phyloP scores from a whole-genome alignment of 2,797 vertebrate genomes.

The Arrhamphus sclerolepis region DNA sequence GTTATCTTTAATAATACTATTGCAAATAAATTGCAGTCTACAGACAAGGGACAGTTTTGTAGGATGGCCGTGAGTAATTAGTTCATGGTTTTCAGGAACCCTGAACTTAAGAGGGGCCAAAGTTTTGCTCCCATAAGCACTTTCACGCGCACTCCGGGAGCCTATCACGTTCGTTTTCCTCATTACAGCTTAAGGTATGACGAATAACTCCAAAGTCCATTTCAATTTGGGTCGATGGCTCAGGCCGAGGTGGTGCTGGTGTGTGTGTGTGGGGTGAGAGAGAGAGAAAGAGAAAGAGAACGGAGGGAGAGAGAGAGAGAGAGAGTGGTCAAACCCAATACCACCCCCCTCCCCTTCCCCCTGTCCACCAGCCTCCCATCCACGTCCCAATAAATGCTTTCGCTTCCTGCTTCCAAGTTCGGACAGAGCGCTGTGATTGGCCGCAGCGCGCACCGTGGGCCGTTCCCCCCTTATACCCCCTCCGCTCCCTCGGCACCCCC shows the following conservation, averaged over 20 bases:
- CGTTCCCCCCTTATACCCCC: constrained; percentile 46
- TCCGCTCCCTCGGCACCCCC: too few species aligned
- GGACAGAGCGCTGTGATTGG: constrained; percentile 77
- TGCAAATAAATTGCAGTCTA: not conserved
- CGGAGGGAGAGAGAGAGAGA: not conserved
- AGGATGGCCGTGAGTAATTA: constrained; percentile 19
- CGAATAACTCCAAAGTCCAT: constrained; percentile 72
- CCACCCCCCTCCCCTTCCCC: not conserved
- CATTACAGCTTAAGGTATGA: constrained; percentile 49
- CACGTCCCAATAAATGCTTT: constrained; percentile 71
- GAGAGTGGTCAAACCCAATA: constrained; percentile 60
- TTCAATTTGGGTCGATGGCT: constrained; percentile 68
- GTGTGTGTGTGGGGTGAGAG: too few species aligned
- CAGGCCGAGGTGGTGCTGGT: constrained; percentile 19
- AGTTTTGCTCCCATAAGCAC: constrained; percentile 46
- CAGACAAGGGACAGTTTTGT: not conserved
- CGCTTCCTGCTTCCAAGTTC: constrained; percentile 70
- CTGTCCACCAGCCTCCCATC: constrained; percentile 36
- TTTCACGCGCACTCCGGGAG: constrained; percentile 42
- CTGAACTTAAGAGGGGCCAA: constrained; percentile 36
- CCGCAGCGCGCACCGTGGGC: constrained; percentile 60
- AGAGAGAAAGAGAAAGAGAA: not conserved
- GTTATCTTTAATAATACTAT: constrained; percentile 9
- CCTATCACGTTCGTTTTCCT: constrained; percentile 17
- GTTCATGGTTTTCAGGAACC: constrained; percentile 21